These are phyloP conservation scores for Drosophila monieri DNA, from an alignment of 2,888 invertebrate species.

Conservation along the genomic window DNA sequence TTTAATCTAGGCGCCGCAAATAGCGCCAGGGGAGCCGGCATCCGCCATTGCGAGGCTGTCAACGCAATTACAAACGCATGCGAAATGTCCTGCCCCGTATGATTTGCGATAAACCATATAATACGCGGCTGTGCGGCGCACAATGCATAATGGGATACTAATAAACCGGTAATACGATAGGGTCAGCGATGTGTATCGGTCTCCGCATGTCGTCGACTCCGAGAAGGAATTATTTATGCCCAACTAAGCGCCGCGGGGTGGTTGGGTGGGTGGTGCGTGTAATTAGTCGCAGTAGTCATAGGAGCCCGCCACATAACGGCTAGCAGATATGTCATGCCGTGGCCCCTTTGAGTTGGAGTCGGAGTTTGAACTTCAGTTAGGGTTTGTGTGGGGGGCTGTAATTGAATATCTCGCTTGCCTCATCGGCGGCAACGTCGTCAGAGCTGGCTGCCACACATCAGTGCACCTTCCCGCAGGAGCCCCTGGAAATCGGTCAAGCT, in stretches of 20 bases:
- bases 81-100: slow-evolving; percentile 30
- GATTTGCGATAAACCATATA: slow-evolving; percentile 29
- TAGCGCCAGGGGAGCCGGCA: neutral
- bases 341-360: too few species aligned
- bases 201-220: slow-evolving; percentile 64
- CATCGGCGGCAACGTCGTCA: slow-evolving; percentile 9
- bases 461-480: slow-evolving; percentile 60
- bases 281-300: slow-evolving; percentile 75
- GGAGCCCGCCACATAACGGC: slow-evolving; percentile 57
- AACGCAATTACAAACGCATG: slow-evolving; percentile 71
- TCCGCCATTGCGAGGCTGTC: slow-evolving; percentile 52
- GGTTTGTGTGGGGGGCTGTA: slow-evolving; percentile 49
- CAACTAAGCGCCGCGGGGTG: slow-evolving; percentile 38
- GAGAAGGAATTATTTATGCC: slow-evolving; percentile 76
- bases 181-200: slow-evolving; percentile 67
- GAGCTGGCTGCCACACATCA: slow-evolving; percentile 67
- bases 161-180: slow-evolving; percentile 76
- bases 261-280: slow-evolving; percentile 34
- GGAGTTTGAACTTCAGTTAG: neutral
- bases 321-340: slow-evolving; percentile 40
- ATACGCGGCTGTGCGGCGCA: slow-evolving; percentile 9
- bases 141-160: slow-evolving; percentile 71
- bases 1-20: neutral
- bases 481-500: slow-evolving; percentile 70
- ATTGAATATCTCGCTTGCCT: slow-evolving; percentile 64